Conservation (phyloP, 53 echinoderm and acorn worm species). For the Paracentrotus lividus region DNA sequence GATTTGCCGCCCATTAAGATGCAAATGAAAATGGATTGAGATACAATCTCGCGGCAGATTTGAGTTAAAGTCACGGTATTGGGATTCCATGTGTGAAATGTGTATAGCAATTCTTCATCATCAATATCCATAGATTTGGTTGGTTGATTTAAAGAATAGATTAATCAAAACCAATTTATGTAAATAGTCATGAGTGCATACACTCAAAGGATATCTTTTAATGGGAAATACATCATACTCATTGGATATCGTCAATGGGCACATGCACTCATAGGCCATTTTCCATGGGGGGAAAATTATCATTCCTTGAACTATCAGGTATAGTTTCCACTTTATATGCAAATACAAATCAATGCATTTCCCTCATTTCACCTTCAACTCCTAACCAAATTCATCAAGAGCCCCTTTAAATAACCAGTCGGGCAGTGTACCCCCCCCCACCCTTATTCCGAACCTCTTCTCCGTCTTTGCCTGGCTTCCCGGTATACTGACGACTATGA, state of each 20-base stretch:
- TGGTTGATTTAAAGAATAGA: neutral
- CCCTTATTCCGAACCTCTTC: neutral
- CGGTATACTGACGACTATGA: neutral
- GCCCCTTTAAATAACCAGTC: neutral
- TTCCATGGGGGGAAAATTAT: too few species aligned
- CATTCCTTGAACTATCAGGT: too few species aligned
- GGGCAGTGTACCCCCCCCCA: neutral
- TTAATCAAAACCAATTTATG: neutral
- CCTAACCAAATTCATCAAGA: too few species aligned
- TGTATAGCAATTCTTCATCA: neutral
- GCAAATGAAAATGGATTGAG: slow-evolving; percentile 5
- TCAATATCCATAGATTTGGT: neutral
- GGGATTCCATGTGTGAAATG: neutral
- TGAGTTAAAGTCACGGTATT: neutral
- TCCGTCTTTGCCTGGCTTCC: neutral
- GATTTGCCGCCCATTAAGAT: slow-evolving; percentile 18
- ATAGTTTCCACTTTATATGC: too few species aligned
- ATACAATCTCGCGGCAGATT: neutral
- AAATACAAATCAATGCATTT: too few species aligned
- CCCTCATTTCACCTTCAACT: too few species aligned
- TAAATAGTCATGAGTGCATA: neutral
- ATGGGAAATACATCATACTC: too few species aligned
- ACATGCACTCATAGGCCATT: too few species aligned
- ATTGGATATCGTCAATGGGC: too few species aligned
- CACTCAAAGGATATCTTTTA: too few species aligned